A percentile compares a stretch with the other conserved stretches of the same genome.
phyloP scores from a whole-genome alignment of 2,888 invertebrate genomes.

The Amiota minor region DNA sequence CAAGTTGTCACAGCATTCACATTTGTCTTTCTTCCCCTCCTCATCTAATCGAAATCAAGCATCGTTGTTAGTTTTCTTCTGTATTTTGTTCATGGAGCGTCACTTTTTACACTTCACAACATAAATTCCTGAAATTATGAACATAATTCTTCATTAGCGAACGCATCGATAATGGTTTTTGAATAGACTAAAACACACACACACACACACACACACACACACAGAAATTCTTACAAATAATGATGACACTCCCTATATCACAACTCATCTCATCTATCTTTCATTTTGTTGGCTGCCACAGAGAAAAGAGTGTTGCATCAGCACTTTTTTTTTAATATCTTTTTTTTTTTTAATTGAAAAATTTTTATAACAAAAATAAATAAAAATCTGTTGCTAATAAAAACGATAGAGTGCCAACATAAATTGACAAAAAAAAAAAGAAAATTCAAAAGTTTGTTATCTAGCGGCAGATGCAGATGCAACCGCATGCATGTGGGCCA shows the following conservation, averaged over 20 bases:
- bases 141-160: conserved; percentile 67
- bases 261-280: not conserved
- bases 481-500: conserved; percentile 5
- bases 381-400: not conserved
- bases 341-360: not conserved
- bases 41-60: not conserved
- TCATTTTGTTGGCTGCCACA: not conserved
- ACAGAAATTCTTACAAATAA: too few relatives aligned
- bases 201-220: too few relatives aligned
- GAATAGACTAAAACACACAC: not conserved
- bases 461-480: conserved; percentile 13
- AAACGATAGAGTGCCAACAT: not conserved
- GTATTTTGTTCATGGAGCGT: not conserved
- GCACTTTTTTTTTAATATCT: not conserved
- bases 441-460: conserved; percentile 11
- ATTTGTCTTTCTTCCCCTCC: too few relatives aligned
- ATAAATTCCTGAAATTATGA: conserved; percentile 66
- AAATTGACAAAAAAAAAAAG: conserved; percentile 12
- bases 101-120: not conserved
- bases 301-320: not conserved
- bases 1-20: conserved; percentile 22
- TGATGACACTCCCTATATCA: too few relatives aligned
- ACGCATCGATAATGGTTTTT: conserved; percentile 45
- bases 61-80: not conserved
- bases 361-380: not conserved